phyloP scores from a whole-genome alignment of 2,888 invertebrate species.

The Actias luna region DNA sequence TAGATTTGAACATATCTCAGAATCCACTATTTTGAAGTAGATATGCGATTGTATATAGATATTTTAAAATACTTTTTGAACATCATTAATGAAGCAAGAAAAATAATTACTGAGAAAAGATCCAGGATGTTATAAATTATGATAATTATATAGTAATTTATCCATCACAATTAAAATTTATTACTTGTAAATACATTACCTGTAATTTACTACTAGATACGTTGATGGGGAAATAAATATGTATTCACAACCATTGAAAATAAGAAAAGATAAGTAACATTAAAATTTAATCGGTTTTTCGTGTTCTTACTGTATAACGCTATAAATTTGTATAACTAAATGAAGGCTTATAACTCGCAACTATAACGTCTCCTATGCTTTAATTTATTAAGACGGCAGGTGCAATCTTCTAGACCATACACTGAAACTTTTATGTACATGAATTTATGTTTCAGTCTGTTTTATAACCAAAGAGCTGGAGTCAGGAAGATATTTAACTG shows the following conservation, averaged over 20 bases:
- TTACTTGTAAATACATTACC: background rate
- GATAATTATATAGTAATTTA: conserved; percentile 7
- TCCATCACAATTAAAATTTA: background rate
- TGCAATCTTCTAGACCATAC: background rate
- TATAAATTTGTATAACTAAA: background rate
- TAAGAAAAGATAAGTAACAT: background rate
- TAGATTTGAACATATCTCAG: no score
- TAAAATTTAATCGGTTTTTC: background rate
- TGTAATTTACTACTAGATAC: background rate
- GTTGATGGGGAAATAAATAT: conserved; percentile 4
- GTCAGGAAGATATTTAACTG: background rate
- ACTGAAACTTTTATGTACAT: background rate
- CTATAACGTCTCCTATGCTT: background rate
- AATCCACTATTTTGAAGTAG: no score
- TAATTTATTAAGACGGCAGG: background rate
- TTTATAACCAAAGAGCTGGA: background rate
- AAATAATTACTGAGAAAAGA: background rate
- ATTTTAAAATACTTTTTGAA: background rate
- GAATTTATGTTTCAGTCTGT: background rate
- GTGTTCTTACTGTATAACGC: background rate
- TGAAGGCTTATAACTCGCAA: no score
- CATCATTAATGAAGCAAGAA: background rate
- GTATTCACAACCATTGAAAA: background rate
- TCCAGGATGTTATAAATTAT: conserved; percentile 7
- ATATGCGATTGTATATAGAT: no score